phyloP scores from a whole-genome alignment of 2,888 invertebrate genomes.

The Carabus problematicus region DNA sequence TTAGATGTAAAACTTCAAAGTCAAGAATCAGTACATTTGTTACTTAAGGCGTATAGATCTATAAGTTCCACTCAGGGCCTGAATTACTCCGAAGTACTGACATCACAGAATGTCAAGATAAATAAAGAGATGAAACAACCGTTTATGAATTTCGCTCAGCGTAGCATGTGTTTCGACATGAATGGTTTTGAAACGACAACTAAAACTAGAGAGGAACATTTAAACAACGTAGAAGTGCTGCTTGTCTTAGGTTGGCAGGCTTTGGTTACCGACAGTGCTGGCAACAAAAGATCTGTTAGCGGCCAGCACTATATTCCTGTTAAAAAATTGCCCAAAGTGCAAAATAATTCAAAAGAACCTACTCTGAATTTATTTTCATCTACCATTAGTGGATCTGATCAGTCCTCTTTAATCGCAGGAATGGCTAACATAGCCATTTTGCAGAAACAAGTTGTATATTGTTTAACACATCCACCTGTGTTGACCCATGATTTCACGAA shows the following conservation, averaged over 20 bases:
- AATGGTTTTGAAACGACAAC: slow-evolving; percentile 52
- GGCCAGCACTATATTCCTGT: slow-evolving; percentile 70
- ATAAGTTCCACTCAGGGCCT: neutral
- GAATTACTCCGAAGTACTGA: slow-evolving; percentile 23
- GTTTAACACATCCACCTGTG: slow-evolving; percentile 65
- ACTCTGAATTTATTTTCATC: slow-evolving; percentile 14
- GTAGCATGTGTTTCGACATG: slow-evolving; percentile 54
- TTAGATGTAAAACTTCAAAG: slow-evolving; percentile 59
- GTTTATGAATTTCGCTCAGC: slow-evolving; percentile 59
- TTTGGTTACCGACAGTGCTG: slow-evolving; percentile 61
- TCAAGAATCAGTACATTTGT: slow-evolving; percentile 63
- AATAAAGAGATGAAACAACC: slow-evolving; percentile 42
- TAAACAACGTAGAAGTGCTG: slow-evolving; percentile 38
- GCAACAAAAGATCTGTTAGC: slow-evolving; percentile 63
- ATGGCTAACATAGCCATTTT: slow-evolving; percentile 44
- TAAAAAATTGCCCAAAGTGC: slow-evolving; percentile 53
- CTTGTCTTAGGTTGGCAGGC: slow-evolving; percentile 57
- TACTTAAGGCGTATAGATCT: slow-evolving; percentile 59
- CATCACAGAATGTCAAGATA: slow-evolving; percentile 36
- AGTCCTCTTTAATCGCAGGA: neutral
- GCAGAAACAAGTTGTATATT: slow-evolving; percentile 66
- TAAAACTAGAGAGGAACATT: slow-evolving; percentile 30
- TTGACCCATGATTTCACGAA: slow-evolving; percentile 70
- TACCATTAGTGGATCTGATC: neutral
- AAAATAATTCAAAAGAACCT: slow-evolving; percentile 49